A percentile compares a stretch with the other conserved stretches of the same genome.
Evolutionary conservation across 2,888 invertebrate genomes (phyloP).

Genomic region (Tiphia femorata): DNA sequence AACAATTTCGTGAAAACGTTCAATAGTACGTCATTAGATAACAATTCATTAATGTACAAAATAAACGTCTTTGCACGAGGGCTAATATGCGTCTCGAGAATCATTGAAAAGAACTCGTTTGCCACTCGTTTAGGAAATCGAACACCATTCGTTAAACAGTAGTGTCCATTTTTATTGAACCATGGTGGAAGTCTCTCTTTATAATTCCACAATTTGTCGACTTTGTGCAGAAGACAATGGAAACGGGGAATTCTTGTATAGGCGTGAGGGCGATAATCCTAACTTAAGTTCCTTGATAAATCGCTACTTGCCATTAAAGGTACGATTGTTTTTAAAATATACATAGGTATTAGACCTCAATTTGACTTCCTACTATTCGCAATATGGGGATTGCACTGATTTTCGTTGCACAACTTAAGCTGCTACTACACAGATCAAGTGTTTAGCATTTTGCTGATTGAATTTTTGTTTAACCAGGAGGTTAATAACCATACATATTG

Average conservation of each 20-base stretch:
- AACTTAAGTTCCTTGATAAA: slow-evolving; percentile 78
- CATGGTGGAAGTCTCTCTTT: slow-evolving; percentile 70
- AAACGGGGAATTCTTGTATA: slow-evolving; percentile 77
- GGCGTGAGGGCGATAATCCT: slow-evolving; percentile 58
- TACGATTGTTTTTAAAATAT: slow-evolving; percentile 62
- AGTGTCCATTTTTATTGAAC: slow-evolving; percentile 6
- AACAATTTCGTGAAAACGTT: too few relatives aligned
- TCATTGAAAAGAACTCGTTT: too few relatives aligned
- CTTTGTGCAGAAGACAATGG: slow-evolving; percentile 82
- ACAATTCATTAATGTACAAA: too few relatives aligned
- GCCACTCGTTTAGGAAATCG: too few relatives aligned
- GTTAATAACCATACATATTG: background rate
- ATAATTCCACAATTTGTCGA: slow-evolving; percentile 80
- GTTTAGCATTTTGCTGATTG: slow-evolving; percentile 16
- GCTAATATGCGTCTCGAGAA: too few relatives aligned
- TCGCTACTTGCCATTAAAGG: slow-evolving; percentile 82
- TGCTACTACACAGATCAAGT: slow-evolving; percentile 63
- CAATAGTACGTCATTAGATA: too few relatives aligned
- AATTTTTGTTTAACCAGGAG: background rate
- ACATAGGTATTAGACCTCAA: slow-evolving; percentile 53
- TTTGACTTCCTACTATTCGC: slow-evolving; percentile 61
- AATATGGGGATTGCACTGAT: slow-evolving; percentile 55
- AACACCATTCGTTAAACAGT: too few relatives aligned
- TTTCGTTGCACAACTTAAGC: slow-evolving; percentile 22
- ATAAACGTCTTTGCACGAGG: too few relatives aligned